phyloP scores from a whole-genome alignment of 2,888 invertebrate species.

The Sympetrum striolatum region DNA sequence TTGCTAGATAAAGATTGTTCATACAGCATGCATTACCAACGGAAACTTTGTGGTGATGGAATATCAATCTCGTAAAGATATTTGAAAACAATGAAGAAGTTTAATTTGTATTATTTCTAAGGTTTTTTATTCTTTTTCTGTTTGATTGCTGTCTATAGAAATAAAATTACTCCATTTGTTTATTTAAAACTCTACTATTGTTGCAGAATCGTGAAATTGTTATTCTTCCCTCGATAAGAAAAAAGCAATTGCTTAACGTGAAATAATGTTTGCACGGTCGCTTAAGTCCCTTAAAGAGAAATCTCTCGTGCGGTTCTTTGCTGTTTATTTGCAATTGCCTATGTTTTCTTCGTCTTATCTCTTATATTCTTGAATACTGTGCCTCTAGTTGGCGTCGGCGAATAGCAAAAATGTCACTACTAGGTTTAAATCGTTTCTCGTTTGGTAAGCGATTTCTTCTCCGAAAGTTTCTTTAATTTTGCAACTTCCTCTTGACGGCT shows the following conservation, averaged over 20 bases:
- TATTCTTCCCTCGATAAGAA: not conserved
- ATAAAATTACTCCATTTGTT: too few relatives aligned
- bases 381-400: not conserved
- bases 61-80: too few relatives aligned
- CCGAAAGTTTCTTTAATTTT: not conserved
- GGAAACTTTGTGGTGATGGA: too few relatives aligned
- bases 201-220: too few relatives aligned
- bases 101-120: too few relatives aligned
- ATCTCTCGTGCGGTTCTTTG: not conserved
- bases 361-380: not conserved
- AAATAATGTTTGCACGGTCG: not conserved
- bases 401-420: not conserved
- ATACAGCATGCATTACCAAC: too few relatives aligned
- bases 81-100: too few relatives aligned
- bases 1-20: too few relatives aligned
- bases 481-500: not conserved
- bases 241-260: not conserved
- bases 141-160: too few relatives aligned
- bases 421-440: not conserved
- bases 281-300: not conserved
- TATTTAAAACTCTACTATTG: too few relatives aligned
- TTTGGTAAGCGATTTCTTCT: not conserved
- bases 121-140: too few relatives aligned
- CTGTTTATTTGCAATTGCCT: not conserved
- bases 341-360: not conserved